Percentiles rank a stretch among this genome's conserved stretches.
phyloP scores from a whole-genome alignment of 2,797 vertebrate species.

The Anomalospiza imberbis region DNA sequence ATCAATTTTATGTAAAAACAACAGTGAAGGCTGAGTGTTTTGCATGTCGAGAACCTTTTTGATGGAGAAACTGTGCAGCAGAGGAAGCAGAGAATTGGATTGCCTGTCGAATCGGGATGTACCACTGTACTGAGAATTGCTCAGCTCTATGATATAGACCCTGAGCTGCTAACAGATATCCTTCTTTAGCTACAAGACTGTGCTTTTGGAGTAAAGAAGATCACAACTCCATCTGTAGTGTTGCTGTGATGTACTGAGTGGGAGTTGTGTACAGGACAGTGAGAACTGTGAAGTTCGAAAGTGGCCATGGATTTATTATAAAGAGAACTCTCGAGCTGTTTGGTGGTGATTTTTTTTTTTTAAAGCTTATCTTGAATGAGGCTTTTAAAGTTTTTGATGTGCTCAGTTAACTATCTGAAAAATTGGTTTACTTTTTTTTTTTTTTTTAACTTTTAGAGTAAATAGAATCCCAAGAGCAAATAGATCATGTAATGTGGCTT shows the following conservation, averaged over 20 bases:
- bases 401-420: background rate
- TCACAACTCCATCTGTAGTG: constrained; percentile 67
- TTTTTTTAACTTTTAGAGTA: background rate
- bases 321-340: constrained; percentile 24
- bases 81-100: background rate
- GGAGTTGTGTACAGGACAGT: constrained; percentile 67
- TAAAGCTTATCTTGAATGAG: constrained; percentile 9
- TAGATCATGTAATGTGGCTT: background rate
- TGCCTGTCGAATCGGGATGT: background rate
- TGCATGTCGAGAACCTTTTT: background rate
- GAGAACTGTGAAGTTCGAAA: constrained; percentile 65
- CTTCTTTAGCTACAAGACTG: constrained; percentile 68
- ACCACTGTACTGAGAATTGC: constrained; percentile 30
- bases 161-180: constrained; percentile 59
- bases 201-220: constrained; percentile 68
- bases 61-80: background rate
- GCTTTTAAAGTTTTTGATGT: background rate
- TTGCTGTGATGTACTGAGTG: constrained; percentile 67
- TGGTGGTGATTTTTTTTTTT: background rate
- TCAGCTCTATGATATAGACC: constrained; percentile 61
- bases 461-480: background rate
- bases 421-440: background rate
- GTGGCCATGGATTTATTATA: constrained; percentile 54
- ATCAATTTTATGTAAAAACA: constrained; percentile 13
- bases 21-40: background rate